Conservation (phyloP, 1,140 invertebrate species). For the Hydropsyche tenuis region DNA sequence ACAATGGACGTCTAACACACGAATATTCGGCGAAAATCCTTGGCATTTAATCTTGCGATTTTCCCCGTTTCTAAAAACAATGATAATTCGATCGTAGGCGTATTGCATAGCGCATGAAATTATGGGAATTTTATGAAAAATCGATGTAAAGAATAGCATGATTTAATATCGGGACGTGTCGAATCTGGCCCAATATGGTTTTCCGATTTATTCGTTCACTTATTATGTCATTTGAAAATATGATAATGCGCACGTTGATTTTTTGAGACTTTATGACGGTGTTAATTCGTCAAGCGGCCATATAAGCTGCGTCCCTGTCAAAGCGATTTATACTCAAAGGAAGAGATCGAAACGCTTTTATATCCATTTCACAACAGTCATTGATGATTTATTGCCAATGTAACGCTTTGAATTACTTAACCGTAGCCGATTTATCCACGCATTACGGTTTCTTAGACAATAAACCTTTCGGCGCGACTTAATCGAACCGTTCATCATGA, state of each 20-base stretch:
- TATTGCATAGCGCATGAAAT: not conserved
- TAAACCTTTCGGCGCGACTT: too few species aligned
- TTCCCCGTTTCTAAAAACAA: not conserved
- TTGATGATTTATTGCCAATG: not conserved
- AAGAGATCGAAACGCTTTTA: not conserved
- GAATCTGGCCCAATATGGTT: not conserved
- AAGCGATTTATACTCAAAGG: not conserved
- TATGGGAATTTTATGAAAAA: too few species aligned
- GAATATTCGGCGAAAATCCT: not conserved
- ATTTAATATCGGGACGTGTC: not conserved
- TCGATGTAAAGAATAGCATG: too few species aligned
- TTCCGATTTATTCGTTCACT: not conserved
- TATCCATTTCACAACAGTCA: not conserved
- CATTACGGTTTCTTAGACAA: too few species aligned
- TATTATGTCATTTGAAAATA: not conserved
- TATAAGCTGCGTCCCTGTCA: constrained; percentile 7
- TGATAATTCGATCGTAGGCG: not conserved
- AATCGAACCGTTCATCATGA: too few species aligned
- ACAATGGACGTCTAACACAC: not conserved
- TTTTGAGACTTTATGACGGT: too few species aligned
- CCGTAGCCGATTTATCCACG: too few species aligned
- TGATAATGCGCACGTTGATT: too few species aligned
- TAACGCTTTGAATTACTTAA: not conserved
- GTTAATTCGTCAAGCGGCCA: not conserved
- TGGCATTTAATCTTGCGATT: not conserved